These are phyloP conservation scores for Nasonovia ribisnigri DNA, from an alignment of 2,888 invertebrate species.

Conservation along the genomic window DNA sequence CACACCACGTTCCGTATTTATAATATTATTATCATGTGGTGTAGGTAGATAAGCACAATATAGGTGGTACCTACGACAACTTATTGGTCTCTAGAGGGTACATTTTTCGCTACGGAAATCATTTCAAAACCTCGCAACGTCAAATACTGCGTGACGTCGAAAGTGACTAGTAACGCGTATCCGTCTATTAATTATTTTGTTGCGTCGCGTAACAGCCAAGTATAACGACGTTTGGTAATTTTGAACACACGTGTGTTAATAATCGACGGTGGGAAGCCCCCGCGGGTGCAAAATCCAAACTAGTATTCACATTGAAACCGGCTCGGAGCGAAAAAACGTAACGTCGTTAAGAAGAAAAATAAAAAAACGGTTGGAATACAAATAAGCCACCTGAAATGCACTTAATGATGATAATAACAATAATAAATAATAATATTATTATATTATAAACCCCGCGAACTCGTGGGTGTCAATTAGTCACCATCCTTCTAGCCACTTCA, in stretches of 20 bases:
- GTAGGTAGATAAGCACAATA: background rate
- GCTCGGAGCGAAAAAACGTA: background rate
- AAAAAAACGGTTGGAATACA: background rate
- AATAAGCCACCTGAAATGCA: background rate
- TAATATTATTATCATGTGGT: background rate
- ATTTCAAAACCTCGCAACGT: background rate
- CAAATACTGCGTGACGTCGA: background rate
- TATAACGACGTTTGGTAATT: background rate
- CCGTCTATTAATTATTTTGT: background rate
- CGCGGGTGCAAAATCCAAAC: background rate
- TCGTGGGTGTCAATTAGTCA: constrained; percentile 1
- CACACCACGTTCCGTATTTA: background rate
- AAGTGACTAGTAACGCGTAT: background rate
- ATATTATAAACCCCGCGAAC: background rate
- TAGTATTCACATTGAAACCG: background rate
- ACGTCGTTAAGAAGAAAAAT: background rate
- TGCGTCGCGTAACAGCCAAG: background rate
- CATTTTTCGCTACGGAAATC: background rate
- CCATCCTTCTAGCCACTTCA: background rate
- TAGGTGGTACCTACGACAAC: background rate
- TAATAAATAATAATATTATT: constrained; percentile 3
- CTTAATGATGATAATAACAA: background rate
- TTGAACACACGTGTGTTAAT: background rate
- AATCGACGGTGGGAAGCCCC: background rate
- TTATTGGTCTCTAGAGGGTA: background rate